Percentiles rank a stretch among this genome's conserved stretches.
Evolutionary conservation across 2,113 vertebrate species (phyloP).

Genomic region (Chaenocephalus aceratus): DNA sequence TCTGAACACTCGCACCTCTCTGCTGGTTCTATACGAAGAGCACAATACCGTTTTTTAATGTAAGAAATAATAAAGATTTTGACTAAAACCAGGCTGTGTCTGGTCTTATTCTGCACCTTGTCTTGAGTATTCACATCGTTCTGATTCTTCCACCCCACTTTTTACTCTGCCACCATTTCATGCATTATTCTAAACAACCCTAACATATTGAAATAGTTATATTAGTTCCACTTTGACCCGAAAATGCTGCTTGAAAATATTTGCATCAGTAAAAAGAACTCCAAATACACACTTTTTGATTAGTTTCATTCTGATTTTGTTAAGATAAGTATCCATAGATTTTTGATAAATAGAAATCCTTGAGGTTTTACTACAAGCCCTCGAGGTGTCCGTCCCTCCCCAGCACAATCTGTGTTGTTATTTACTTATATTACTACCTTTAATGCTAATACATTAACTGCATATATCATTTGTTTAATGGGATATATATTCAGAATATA

Average conservation of each 20-base stretch:
- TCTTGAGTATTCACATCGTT: neutral
- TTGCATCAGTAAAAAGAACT: neutral
- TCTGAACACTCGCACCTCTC: constrained; percentile 35
- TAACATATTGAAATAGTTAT: neutral
- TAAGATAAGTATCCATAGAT: too few relatives aligned
- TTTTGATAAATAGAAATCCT: too few relatives aligned
- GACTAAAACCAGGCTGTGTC: neutral
- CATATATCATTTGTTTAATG: neutral
- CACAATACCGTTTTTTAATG: constrained; percentile 13
- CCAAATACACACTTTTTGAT: neutral
- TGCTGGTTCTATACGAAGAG: constrained; percentile 19
- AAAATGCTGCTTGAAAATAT: neutral
- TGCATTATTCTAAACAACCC: neutral
- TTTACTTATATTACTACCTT: too few relatives aligned
- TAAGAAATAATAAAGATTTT: constrained; percentile 42
- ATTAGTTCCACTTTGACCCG: neutral
- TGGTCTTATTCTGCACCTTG: too few relatives aligned
- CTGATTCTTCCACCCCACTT: neutral
- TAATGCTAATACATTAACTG: too few relatives aligned
- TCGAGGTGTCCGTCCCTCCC: too few relatives aligned
- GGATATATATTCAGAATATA: neutral
- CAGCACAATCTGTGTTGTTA: too few relatives aligned
- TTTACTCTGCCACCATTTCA: too few relatives aligned
- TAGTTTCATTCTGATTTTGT: too few relatives aligned
- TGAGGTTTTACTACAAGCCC: too few relatives aligned